These are phyloP conservation scores for Rhagophthalmus giganteus DNA, from an alignment of 2,888 invertebrate species.

Conservation along the genomic window DNA sequence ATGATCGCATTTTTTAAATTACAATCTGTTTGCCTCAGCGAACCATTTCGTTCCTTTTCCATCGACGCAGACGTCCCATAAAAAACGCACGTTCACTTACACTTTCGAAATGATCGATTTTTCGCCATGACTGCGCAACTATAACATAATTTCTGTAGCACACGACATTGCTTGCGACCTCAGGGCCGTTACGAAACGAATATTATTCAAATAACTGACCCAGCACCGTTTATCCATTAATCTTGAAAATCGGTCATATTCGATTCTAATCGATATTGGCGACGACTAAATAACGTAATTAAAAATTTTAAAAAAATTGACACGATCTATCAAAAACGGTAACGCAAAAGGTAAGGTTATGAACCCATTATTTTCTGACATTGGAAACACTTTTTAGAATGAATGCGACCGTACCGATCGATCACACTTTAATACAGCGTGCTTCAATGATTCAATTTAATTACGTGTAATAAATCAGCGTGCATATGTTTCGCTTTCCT, in stretches of 20 bases:
- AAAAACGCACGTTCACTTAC: conserved; percentile 21
- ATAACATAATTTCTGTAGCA: conserved; percentile 20
- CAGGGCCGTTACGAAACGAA: conserved; percentile 24
- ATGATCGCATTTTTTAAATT: not conserved
- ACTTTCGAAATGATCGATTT: conserved; percentile 27
- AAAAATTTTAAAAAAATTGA: not conserved
- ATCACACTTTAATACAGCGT: too few relatives aligned
- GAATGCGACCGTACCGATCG: not conserved
- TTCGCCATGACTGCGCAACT: conserved; percentile 23
- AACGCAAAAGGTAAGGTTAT: not conserved
- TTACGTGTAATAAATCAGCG: too few relatives aligned
- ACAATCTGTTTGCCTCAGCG: not conserved
- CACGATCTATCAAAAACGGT: not conserved
- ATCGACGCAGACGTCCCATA: conserved; percentile 1
- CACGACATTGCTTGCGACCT: conserved; percentile 25
- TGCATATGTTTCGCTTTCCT: not conserved
- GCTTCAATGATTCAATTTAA: too few relatives aligned
- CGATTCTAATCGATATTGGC: too few relatives aligned
- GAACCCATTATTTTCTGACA: not conserved
- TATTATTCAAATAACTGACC: conserved; percentile 20
- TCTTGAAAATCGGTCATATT: conserved; percentile 5
- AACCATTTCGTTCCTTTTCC: conserved; percentile 1
- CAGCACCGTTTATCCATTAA: conserved; percentile 2
- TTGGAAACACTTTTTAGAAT: not conserved
- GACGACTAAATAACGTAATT: not conserved